Evolutionary conservation across 2,797 vertebrate genomes (phyloP).

Genomic region (Silurus lanzhouensis): DNA sequence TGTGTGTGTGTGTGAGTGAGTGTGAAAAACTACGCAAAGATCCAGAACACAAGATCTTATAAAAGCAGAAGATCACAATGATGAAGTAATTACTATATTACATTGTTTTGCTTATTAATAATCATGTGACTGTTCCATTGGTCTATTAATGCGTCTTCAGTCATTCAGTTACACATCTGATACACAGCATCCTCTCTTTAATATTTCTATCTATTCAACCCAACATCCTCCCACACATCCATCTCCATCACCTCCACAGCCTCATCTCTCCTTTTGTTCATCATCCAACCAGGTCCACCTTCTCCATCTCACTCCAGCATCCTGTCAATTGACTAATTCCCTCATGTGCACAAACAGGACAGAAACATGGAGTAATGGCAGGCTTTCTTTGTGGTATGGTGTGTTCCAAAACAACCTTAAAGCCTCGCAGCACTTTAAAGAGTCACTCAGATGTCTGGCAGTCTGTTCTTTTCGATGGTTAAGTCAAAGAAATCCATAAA

Average conservation of each 20-base stretch:
- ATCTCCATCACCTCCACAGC: too few relatives aligned
- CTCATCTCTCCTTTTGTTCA: too few relatives aligned
- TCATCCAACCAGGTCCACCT: background rate
- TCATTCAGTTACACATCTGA: too few relatives aligned
- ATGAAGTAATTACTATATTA: background rate
- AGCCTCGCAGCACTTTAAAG: background rate
- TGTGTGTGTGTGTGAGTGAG: background rate
- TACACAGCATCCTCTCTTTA: too few relatives aligned
- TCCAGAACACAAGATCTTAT: background rate
- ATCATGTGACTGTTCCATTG: too few relatives aligned
- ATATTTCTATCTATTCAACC: too few relatives aligned
- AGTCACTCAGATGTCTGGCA: conserved; percentile 18
- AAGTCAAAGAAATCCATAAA: conserved; percentile 21
- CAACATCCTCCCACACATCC: too few relatives aligned
- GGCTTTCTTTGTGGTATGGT: background rate
- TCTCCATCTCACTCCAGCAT: too few relatives aligned
- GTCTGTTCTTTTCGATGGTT: background rate
- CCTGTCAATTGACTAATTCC: too few relatives aligned
- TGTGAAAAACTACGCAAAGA: background rate
- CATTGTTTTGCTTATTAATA: too few relatives aligned
- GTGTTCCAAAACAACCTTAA: conserved; percentile 17
- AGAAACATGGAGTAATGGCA: background rate
- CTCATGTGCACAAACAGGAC: background rate
- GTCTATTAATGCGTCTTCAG: too few relatives aligned
- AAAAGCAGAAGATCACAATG: background rate